Percentiles rank a stretch among this genome's conserved stretches.
Evolutionary conservation across 2,888 invertebrate species (phyloP).

Genomic region (Zaprionus bogoriensis): DNA sequence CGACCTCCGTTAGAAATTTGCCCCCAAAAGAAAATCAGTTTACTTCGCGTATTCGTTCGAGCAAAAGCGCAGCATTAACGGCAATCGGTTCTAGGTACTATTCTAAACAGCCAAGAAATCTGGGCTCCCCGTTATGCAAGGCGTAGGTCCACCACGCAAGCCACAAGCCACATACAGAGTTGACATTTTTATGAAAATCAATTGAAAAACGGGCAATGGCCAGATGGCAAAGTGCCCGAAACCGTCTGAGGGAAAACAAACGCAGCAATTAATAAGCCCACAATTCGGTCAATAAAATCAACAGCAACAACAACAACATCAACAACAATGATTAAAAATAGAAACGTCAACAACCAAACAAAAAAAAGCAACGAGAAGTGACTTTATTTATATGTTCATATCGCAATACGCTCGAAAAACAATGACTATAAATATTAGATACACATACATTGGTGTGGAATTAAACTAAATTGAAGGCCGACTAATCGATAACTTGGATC

Average conservation of each 20-base stretch:
- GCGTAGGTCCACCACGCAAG: too few species aligned
- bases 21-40: constrained; percentile 56
- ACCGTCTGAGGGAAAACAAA: constrained; percentile 23
- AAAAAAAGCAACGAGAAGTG: constrained; percentile 18
- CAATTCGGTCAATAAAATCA: constrained; percentile 66
- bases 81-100: background rate
- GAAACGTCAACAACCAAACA: constrained; percentile 37
- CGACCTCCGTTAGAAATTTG: constrained; percentile 18
- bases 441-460: background rate
- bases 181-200: constrained; percentile 51
- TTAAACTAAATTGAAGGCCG: background rate
- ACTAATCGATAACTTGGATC: background rate
- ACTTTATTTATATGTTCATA: background rate
- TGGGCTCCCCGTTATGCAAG: constrained; percentile 34
- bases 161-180: too few species aligned
- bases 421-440: background rate
- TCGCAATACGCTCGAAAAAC: too few species aligned
- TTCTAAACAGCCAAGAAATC: background rate
- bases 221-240: constrained; percentile 62
- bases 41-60: constrained; percentile 47
- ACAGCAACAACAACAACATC: constrained; percentile 46
- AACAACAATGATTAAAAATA: constrained; percentile 49
- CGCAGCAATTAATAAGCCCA: constrained; percentile 66
- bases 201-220: constrained; percentile 51
- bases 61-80: constrained; percentile 31